Percentiles rank a stretch among this genome's conserved stretches.
These are phyloP conservation scores for Gisinianus flammeolus DNA, from an alignment of 2,888 invertebrate species.

Conservation along the genomic window DNA sequence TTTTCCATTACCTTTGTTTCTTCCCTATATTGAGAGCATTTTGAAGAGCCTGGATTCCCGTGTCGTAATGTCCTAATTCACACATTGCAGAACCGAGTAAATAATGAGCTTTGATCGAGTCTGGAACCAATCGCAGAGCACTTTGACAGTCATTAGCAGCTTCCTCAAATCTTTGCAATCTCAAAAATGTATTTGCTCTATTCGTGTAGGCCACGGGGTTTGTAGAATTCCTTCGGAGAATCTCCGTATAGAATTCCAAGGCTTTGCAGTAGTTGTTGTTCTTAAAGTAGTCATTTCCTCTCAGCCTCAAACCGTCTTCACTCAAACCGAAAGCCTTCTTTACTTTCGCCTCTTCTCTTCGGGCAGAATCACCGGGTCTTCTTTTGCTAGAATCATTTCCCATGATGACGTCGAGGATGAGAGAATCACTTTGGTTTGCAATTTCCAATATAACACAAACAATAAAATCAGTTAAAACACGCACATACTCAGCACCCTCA, in stretches of 20 bases:
- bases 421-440: too few species aligned
- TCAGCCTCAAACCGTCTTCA: background rate
- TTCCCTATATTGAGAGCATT: background rate
- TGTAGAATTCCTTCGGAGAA: background rate
- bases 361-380: too few species aligned
- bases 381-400: too few species aligned
- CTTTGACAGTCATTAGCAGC: background rate
- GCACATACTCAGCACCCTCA: too few species aligned
- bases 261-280: background rate
- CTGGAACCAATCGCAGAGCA: background rate
- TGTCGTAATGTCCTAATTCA: background rate
- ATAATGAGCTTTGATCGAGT: constrained; percentile 8
- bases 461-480: too few species aligned
- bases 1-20: background rate
- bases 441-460: too few species aligned
- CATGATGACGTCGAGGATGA: too few species aligned
- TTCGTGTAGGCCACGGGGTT: background rate
- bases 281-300: constrained; percentile 4
- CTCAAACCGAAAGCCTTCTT: too few species aligned
- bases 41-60: background rate
- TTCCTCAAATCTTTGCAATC: constrained; percentile 2
- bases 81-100: background rate
- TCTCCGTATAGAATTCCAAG: background rate
- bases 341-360: too few species aligned
- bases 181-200: constrained; percentile 8